Percentiles rank a stretch among this genome's conserved stretches.
These are phyloP conservation scores for Herpailurus yagouaroundi DNA, from an alignment of 2,113 vertebrate species.

Conservation along the genomic window DNA sequence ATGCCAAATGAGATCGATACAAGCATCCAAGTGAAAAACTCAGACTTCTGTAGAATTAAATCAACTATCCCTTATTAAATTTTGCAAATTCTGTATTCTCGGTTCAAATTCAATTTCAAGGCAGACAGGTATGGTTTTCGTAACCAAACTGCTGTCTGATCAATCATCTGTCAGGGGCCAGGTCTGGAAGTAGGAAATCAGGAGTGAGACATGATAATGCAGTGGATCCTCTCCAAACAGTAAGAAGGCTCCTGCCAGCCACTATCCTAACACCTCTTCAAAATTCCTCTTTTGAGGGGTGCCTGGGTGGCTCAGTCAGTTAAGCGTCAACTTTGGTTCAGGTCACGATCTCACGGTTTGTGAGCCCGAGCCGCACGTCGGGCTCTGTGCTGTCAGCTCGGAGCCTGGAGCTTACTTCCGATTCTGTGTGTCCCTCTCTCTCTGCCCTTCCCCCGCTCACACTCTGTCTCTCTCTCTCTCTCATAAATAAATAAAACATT, in stretches of 20 bases:
- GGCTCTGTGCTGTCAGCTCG: too few relatives aligned
- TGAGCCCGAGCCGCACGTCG: too few relatives aligned
- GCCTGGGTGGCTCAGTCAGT: too few relatives aligned
- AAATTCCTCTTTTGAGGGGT: background rate
- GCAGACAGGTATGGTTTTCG: background rate
- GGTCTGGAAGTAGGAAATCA: background rate
- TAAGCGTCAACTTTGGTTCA: too few relatives aligned
- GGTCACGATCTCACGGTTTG: too few relatives aligned
- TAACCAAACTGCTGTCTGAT: background rate
- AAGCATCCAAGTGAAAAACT: background rate
- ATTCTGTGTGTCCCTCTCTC: too few relatives aligned
- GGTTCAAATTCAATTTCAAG: background rate
- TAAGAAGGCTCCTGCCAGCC: background rate
- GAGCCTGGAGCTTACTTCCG: too few relatives aligned
- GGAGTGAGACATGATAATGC: background rate
- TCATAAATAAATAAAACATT: too few relatives aligned
- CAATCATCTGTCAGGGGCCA: background rate
- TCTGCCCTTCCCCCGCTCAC: too few relatives aligned
- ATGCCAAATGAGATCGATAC: background rate
- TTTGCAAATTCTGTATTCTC: background rate
- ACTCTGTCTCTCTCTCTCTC: too few relatives aligned
- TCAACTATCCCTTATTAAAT: background rate
- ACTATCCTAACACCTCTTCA: background rate
- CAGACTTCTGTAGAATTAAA: background rate
- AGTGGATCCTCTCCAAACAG: background rate